These are phyloP conservation scores for Hirtodrosophila histrioides DNA, from an alignment of 2,888 invertebrate genomes.

Conservation along the genomic window DNA sequence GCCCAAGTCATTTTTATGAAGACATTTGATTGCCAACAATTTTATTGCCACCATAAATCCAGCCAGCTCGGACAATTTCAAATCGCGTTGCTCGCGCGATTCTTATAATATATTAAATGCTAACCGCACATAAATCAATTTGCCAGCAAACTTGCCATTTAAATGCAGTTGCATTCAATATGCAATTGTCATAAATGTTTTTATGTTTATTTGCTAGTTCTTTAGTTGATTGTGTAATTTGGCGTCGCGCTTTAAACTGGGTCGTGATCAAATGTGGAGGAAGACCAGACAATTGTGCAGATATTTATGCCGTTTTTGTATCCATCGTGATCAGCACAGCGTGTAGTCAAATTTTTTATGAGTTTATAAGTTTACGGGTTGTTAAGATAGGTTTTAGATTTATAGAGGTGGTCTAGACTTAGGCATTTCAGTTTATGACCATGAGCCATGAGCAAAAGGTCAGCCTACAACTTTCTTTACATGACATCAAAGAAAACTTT, in stretches of 20 bases:
- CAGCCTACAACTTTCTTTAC: too few species aligned
- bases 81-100: slow-evolving; percentile 1
- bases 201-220: slow-evolving; percentile 13
- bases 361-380: neutral
- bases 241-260: slow-evolving; percentile 51
- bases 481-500: too few species aligned
- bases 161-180: slow-evolving; percentile 43
- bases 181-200: slow-evolving; percentile 66
- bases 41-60: slow-evolving; percentile 66
- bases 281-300: slow-evolving; percentile 24
- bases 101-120: slow-evolving; percentile 46
- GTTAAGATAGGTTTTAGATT: neutral
- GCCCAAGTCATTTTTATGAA: slow-evolving; percentile 43
- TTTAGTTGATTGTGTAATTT: slow-evolving; percentile 17
- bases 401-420: neutral
- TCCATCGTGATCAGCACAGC: slow-evolving; percentile 39
- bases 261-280: slow-evolving; percentile 60
- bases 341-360: slow-evolving; percentile 28
- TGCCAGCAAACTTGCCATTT: slow-evolving; percentile 62
- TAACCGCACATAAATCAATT: slow-evolving; percentile 66
- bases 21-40: slow-evolving; percentile 48
- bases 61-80: slow-evolving; percentile 15
- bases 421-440: too few species aligned
- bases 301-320: slow-evolving; percentile 13
- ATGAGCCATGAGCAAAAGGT: too few species aligned